Percentiles rank a stretch among this genome's conserved stretches.
Conservation (phyloP, 2,888 invertebrate genomes). For the Xylota segnis region DNA sequence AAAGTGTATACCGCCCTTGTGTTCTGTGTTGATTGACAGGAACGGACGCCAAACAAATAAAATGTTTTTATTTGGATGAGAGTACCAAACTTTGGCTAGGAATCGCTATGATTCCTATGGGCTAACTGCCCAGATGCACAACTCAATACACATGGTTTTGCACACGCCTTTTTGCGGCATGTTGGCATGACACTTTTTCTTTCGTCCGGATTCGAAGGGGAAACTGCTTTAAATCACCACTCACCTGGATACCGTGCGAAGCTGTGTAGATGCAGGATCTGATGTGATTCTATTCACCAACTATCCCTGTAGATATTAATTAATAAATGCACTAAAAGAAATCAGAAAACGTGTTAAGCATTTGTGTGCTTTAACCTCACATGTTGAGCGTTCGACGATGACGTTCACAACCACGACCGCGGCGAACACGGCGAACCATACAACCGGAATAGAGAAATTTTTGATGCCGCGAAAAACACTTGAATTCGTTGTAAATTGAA, state of each 20-base stretch:
- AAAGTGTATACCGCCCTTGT: constrained; percentile 3
- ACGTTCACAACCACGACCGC: constrained; percentile 56
- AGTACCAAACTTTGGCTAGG: neutral
- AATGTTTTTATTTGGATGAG: neutral
- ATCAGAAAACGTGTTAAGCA: constrained; percentile 72
- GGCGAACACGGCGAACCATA: constrained; percentile 50
- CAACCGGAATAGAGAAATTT: constrained; percentile 53
- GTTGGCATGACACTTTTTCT: constrained; percentile 12
- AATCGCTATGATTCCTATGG: neutral
- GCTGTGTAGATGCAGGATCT: constrained; percentile 11
- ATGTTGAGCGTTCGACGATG: constrained; percentile 80
- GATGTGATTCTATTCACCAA: neutral
- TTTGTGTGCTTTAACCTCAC: constrained; percentile 82
- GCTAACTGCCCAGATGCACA: constrained; percentile 1
- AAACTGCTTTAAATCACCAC: constrained; percentile 1
- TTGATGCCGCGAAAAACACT: constrained; percentile 43
- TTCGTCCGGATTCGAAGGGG: neutral
- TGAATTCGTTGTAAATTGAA: neutral
- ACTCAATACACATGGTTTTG: constrained; percentile 43
- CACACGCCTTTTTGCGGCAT: constrained; percentile 61
- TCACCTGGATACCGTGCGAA: constrained; percentile 29
- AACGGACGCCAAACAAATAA: constrained; percentile 32
- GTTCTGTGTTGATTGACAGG: constrained; percentile 18
- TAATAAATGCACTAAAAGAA: constrained; percentile 52
- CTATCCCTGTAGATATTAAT: constrained; percentile 20